Conservation (phyloP, 2,888 invertebrate genomes). For the Apantesis nais region DNA sequence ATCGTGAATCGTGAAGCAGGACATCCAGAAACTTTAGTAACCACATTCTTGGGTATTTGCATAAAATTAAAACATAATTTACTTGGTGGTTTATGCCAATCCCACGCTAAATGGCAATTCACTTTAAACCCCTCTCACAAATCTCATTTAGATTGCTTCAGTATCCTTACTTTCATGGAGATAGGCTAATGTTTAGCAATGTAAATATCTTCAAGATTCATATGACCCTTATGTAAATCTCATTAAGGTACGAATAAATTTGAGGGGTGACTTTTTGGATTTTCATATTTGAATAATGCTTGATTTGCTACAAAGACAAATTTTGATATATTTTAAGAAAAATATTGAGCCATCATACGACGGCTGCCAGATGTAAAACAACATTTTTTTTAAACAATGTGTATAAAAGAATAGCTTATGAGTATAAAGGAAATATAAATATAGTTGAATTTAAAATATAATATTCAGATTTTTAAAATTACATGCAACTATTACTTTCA, state of each 20-base stretch:
- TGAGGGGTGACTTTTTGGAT: not conserved
- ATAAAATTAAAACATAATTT: constrained; percentile 37
- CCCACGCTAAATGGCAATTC: constrained; percentile 65
- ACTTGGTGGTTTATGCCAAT: constrained; percentile 54
- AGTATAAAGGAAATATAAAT: too few species aligned
- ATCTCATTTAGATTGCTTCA: constrained; percentile 61
- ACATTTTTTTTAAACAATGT: too few species aligned
- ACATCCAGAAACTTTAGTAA: not conserved
- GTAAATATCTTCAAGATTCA: constrained; percentile 40
- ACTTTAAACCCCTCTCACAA: constrained; percentile 55
- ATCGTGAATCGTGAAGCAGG: not conserved
- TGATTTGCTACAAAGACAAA: not conserved
- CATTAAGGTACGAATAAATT: constrained; percentile 15
- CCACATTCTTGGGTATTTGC: constrained; percentile 5
- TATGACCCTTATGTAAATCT: constrained; percentile 39
- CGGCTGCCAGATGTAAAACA: too few species aligned
- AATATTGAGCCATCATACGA: not conserved
- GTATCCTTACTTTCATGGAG: constrained; percentile 50
- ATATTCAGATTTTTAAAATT: too few species aligned
- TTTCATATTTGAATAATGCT: not conserved
- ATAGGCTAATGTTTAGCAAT: constrained; percentile 46
- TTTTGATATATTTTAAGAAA: not conserved
- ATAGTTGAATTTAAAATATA: too few species aligned
- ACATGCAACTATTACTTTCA: too few species aligned
- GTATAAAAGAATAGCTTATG: too few species aligned